Conservation (phyloP, 2,113 vertebrate genomes). For the Uria aalge region DNA sequence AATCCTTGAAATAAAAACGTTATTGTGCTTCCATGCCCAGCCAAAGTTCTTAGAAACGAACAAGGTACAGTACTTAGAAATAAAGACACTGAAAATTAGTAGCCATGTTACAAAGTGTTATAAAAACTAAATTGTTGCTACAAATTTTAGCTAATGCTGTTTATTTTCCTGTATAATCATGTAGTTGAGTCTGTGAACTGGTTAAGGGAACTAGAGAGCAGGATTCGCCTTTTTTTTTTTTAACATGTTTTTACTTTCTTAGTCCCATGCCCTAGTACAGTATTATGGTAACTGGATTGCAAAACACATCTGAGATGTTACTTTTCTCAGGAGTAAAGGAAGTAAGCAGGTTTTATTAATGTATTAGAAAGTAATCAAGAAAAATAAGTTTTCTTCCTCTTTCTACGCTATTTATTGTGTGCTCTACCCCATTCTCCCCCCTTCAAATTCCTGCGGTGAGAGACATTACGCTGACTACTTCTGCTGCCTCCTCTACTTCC, state of each 20-base stretch:
- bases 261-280: not conserved
- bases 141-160: not conserved
- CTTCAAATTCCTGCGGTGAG: not conserved
- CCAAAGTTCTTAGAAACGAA: not conserved
- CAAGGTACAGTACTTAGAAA: not conserved
- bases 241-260: not conserved
- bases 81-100: not conserved
- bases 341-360: not conserved
- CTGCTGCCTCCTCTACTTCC: not conserved
- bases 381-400: not conserved
- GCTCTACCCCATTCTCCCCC: not conserved
- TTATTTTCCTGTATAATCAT: not conserved
- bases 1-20: not conserved
- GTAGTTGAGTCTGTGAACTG: not conserved
- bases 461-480: fast-evolving
- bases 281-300: not conserved
- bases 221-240: not conserved
- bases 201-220: not conserved
- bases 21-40: not conserved
- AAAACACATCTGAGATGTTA: not conserved
- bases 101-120: not conserved
- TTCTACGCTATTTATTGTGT: not conserved
- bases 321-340: not conserved
- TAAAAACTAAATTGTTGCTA: not conserved
- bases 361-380: not conserved